These are phyloP conservation scores for Eupithecia inturbata DNA, from an alignment of 2,888 invertebrate genomes.

Conservation along the genomic window DNA sequence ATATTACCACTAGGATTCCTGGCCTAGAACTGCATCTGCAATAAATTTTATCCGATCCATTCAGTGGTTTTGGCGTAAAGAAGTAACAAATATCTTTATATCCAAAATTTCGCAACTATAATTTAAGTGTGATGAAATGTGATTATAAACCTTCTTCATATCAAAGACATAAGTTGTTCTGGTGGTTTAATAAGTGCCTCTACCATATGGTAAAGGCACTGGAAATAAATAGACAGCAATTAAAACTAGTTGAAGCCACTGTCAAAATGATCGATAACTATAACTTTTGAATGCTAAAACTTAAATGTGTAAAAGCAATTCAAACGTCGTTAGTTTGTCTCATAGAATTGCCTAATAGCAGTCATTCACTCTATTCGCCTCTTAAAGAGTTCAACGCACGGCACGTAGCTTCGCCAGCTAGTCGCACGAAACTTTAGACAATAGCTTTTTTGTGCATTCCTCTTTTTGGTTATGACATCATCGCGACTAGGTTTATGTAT, in stretches of 20 bases:
- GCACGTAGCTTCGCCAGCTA: conserved; percentile 67
- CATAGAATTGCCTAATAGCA: conserved; percentile 76
- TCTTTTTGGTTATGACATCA: conserved; percentile 82
- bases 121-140: neutral
- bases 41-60: neutral
- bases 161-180: neutral
- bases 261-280: conserved; percentile 39
- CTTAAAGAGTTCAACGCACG: conserved; percentile 82
- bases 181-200: no score
- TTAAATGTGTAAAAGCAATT: conserved; percentile 56
- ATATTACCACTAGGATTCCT: no score
- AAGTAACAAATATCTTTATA: neutral
- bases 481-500: conserved; percentile 53
- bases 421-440: conserved; percentile 80
- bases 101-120: neutral
- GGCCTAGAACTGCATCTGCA: neutral
- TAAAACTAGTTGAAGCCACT: conserved; percentile 15
- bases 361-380: conserved; percentile 70
- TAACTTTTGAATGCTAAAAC: conserved; percentile 33
- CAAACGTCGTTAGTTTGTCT: conserved; percentile 62
- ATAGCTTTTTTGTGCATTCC: conserved; percentile 80
- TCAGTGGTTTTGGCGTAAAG: neutral
- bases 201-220: neutral
- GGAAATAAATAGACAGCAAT: neutral
- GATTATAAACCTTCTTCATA: neutral